These are phyloP conservation scores for Crotalus horridus DNA, from an alignment of 2,113 vertebrate genomes.

Conservation along the genomic window DNA sequence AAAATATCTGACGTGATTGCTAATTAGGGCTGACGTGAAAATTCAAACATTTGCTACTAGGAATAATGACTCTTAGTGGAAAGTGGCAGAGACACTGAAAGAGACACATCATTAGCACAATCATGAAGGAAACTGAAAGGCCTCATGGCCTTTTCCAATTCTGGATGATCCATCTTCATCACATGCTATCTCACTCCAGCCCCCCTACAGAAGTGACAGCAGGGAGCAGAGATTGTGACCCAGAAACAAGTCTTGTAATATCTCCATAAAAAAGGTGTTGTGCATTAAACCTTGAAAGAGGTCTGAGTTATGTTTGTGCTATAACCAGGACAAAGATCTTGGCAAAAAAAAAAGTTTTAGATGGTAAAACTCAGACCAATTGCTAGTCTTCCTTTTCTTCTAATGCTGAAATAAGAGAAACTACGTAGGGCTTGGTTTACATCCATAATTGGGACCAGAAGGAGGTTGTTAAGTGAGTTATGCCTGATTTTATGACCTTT, in stretches of 20 bases:
- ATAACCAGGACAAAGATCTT: not conserved
- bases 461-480: not conserved
- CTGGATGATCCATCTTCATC: not conserved
- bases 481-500: not conserved
- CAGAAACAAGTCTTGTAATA: not conserved
- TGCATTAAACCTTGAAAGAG: not conserved
- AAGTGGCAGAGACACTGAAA: not conserved
- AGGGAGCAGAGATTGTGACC: not conserved
- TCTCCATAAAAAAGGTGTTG: not conserved
- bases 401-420: not conserved
- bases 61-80: not conserved
- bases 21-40: not conserved
- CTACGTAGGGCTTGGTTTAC: not conserved
- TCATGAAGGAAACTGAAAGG: not conserved
- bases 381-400: not conserved
- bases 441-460: not conserved
- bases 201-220: not conserved
- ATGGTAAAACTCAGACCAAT: not conserved
- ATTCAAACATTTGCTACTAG: not conserved
- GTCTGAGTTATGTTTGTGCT: not conserved
- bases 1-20: not conserved
- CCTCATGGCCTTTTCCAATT: not conserved
- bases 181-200: not conserved
- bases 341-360: not conserved
- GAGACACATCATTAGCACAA: not conserved